phyloP scores from a whole-genome alignment of 2,888 invertebrate genomes.

The Lamproptera curius region DNA sequence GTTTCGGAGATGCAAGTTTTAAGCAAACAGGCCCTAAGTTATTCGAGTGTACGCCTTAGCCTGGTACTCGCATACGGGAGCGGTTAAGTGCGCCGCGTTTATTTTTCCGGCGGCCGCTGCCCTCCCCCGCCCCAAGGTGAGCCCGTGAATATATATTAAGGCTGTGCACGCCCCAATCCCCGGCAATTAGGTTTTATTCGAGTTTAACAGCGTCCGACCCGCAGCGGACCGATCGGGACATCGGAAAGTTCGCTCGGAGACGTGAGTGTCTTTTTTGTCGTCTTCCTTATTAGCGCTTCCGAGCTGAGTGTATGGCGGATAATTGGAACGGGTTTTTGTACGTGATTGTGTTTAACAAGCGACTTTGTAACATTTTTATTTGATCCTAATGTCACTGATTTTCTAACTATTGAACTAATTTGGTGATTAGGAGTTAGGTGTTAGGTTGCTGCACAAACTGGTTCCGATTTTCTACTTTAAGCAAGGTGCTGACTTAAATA shows the following conservation, averaged over 20 bases:
- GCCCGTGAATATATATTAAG: conserved; percentile 13
- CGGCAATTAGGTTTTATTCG: conserved; percentile 37
- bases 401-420: too few species aligned
- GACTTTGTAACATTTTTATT: too few species aligned
- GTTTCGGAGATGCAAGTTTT: conserved; percentile 71
- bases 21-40: conserved; percentile 71
- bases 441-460: too few species aligned
- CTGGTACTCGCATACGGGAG: conserved; percentile 65
- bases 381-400: too few species aligned
- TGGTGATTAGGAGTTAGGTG: too few species aligned
- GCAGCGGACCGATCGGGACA: conserved; percentile 25
- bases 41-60: conserved; percentile 69
- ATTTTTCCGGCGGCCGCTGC: conserved; percentile 32
- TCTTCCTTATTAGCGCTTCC: neutral
- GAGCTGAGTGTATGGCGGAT: neutral
- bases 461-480: too few species aligned
- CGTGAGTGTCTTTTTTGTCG: neutral
- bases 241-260: conserved; percentile 1
- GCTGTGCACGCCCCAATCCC: conserved; percentile 12
- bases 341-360: too few species aligned
- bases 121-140: conserved; percentile 25
- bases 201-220: conserved; percentile 33
- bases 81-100: conserved; percentile 58
- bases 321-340: too few species aligned
- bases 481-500: too few species aligned